These are phyloP conservation scores for Apodemia mormo DNA, from an alignment of 2,888 invertebrate species.

Conservation along the genomic window DNA sequence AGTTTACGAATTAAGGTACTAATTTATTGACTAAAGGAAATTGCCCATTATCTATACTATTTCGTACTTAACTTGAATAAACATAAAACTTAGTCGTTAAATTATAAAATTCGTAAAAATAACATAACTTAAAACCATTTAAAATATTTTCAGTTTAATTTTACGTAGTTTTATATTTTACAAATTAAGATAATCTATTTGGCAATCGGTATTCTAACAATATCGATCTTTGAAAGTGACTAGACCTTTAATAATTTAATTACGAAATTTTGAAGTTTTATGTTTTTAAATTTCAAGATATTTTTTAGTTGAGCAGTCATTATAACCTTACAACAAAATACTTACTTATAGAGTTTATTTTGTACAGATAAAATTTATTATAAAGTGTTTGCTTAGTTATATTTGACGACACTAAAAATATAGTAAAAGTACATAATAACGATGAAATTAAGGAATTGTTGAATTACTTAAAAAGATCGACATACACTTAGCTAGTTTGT, in stretches of 20 bases:
- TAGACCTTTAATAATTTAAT: conserved; percentile 44
- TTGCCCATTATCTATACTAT: conserved; percentile 20
- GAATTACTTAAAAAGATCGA: conserved; percentile 7
- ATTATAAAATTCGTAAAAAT: neutral
- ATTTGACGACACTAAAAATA: conserved; percentile 39
- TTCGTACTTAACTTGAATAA: conserved; percentile 6
- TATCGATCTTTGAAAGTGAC: conserved; percentile 47
- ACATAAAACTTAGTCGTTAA: neutral
- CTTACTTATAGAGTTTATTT: conserved; percentile 75
- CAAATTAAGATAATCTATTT: conserved; percentile 1
- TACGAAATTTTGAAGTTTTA: conserved; percentile 22
- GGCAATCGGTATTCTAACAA: conserved; percentile 17
- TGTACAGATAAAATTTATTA: conserved; percentile 62
- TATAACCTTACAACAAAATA: conserved; percentile 74
- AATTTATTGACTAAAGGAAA: conserved; percentile 33
- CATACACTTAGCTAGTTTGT: conserved; percentile 50
- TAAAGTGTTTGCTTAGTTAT: conserved; percentile 50
- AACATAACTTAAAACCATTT: neutral
- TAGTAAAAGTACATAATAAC: neutral
- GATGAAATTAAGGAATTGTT: conserved; percentile 1
- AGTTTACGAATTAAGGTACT: conserved; percentile 59
- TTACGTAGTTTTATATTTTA: neutral
- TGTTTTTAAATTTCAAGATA: conserved; percentile 64
- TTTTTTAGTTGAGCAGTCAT: conserved; percentile 78
- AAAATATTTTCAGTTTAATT: neutral